Evolutionary conservation across 1,140 invertebrate species (phyloP).

Genomic region (Olivierus martensii): DNA sequence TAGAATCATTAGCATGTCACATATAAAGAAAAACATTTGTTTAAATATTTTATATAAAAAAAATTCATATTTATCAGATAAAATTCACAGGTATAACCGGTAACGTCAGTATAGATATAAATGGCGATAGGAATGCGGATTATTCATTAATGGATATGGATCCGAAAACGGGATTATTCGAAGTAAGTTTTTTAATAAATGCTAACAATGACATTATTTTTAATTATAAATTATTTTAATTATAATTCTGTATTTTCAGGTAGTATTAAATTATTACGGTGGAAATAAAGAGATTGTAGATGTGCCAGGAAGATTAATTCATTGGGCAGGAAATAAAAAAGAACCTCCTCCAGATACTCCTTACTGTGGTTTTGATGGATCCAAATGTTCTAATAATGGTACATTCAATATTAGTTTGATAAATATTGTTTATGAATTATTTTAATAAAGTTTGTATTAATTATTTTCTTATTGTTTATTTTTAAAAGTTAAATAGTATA

Average conservation of each 20-base stretch:
- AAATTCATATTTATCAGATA: too few relatives aligned
- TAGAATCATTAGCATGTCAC: too few relatives aligned
- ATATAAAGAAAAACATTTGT: too few relatives aligned
- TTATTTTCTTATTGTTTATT: too few relatives aligned
- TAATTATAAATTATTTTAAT: background rate
- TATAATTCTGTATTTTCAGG: too few relatives aligned
- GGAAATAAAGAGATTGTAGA: slow-evolving; percentile 53
- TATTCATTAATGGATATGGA: slow-evolving; percentile 48
- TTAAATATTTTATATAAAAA: too few relatives aligned
- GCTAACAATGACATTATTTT: too few relatives aligned
- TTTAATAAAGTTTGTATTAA: too few relatives aligned
- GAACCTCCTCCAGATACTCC: slow-evolving; percentile 68
- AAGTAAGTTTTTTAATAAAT: slow-evolving; percentile 21
- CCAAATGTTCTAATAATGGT: slow-evolving; percentile 45
- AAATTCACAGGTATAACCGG: slow-evolving; percentile 40
- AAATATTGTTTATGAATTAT: too few relatives aligned
- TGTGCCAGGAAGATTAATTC: slow-evolving; percentile 51
- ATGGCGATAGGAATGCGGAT: slow-evolving; percentile 71
- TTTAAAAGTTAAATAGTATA: too few relatives aligned
- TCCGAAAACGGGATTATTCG: slow-evolving; percentile 33
- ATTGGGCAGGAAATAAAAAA: slow-evolving; percentile 68
- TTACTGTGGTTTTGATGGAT: slow-evolving; percentile 79
- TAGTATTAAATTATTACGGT: slow-evolving; percentile 61
- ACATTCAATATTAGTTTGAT: background rate
- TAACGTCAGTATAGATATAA: slow-evolving; percentile 51